Evolutionary conservation across 2,888 invertebrate genomes (phyloP).

Genomic region (Lingula anatina): DNA sequence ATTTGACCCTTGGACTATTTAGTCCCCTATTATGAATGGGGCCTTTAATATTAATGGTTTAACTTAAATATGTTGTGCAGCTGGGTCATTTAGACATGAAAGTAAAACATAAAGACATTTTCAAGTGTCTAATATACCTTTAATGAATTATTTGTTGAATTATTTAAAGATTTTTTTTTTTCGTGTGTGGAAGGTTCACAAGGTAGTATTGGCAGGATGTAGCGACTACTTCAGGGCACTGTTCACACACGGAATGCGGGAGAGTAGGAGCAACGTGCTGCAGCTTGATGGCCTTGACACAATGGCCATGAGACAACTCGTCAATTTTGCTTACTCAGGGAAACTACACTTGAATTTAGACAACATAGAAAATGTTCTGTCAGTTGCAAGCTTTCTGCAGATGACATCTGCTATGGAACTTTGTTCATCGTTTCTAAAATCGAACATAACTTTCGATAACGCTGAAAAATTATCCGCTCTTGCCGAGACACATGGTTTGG

Average conservation of each 20-base stretch:
- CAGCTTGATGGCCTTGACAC: constrained; percentile 43
- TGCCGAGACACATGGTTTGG: constrained; percentile 45
- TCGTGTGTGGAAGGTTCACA: constrained; percentile 52
- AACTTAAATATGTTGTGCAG: no score
- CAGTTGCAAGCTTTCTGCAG: constrained; percentile 45
- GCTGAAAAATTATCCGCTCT: constrained; percentile 44
- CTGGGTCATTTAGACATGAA: no score
- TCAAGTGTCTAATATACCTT: no score
- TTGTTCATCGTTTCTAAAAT: constrained; percentile 47
- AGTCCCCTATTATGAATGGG: no score
- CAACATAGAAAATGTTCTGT: constrained; percentile 44
- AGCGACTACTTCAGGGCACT: constrained; percentile 50
- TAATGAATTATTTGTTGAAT: no score
- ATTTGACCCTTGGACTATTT: no score
- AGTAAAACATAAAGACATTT: no score
- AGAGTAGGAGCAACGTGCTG: constrained; percentile 45
- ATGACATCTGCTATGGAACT: constrained; percentile 46
- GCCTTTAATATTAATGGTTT: no score
- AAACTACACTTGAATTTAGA: constrained; percentile 39
- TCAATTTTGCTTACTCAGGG: constrained; percentile 49
- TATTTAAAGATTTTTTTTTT: no score
- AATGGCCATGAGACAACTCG: constrained; percentile 27
- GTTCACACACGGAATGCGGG: constrained; percentile 49
- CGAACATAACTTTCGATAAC: constrained; percentile 45
- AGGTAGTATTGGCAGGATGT: constrained; percentile 45